phyloP scores from a whole-genome alignment of 2,888 invertebrate genomes.

The Troides aeacus region DNA sequence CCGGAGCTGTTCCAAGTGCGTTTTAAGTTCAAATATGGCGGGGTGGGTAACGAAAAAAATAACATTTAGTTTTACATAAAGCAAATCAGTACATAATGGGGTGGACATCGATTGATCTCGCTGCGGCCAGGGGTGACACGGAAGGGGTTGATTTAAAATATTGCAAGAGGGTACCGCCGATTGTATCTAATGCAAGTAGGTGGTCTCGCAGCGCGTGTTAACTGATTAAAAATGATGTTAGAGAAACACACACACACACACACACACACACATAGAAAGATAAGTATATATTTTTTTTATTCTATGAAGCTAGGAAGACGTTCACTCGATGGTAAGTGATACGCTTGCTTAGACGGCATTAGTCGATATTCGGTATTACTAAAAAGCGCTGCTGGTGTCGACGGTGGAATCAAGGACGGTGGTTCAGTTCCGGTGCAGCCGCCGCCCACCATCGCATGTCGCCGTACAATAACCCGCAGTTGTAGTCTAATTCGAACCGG shows the following conservation, averaged over 20 bases:
- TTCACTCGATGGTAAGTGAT: no score
- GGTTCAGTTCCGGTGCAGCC: no score
- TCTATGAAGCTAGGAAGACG: no score
- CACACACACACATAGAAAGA: no score
- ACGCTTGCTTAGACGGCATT: no score
- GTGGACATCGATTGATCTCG: constrained; percentile 72
- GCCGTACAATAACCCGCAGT: no score
- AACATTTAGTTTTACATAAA: constrained; percentile 36
- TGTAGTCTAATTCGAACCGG: no score
- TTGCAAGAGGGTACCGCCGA: constrained; percentile 60
- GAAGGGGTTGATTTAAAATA: constrained; percentile 72
- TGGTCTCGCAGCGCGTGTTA: constrained; percentile 8
- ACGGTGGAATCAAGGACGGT: no score
- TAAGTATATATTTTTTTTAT: no score
- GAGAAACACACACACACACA: constrained; percentile 49
- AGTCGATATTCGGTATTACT: no score
- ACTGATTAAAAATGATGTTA: constrained; percentile 43
- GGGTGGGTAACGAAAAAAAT: constrained; percentile 4
- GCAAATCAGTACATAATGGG: constrained; percentile 67
- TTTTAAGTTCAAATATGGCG: neutral
- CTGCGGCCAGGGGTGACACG: constrained; percentile 51
- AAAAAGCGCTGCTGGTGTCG: constrained; percentile 54
- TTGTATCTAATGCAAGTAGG: constrained; percentile 42
- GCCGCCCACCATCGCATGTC: no score
- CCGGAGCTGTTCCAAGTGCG: no score